Conservation (phyloP, 2,113 vertebrate species). For the Phodopus roborovskii region DNA sequence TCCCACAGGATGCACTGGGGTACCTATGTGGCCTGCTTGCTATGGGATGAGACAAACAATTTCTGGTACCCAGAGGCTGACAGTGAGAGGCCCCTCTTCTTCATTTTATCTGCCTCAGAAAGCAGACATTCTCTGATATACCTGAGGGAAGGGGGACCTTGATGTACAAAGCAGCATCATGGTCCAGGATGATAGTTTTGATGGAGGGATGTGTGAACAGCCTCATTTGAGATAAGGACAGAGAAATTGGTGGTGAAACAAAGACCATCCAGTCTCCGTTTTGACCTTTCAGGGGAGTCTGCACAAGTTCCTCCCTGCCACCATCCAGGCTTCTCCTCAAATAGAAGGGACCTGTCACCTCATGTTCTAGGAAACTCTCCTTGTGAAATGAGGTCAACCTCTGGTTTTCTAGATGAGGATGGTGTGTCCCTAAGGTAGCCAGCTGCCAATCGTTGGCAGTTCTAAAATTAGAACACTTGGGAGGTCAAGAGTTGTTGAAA, state of each 20-base stretch:
- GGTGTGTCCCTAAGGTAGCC: background rate
- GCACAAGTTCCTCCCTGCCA: background rate
- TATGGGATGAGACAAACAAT: background rate
- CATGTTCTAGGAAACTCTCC: background rate
- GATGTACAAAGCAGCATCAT: background rate
- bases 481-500: background rate
- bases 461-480: background rate
- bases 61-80: background rate
- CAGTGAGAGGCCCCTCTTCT: background rate
- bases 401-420: background rate
- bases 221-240: background rate
- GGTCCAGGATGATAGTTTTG: background rate
- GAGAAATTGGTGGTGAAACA: background rate
- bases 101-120: background rate
- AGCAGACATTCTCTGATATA: background rate
- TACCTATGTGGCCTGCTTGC: background rate
- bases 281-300: background rate
- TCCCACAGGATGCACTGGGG: background rate
- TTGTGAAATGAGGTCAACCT: slow-evolving; percentile 25
- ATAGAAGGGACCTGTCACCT: background rate
- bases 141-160: background rate
- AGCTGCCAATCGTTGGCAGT: background rate
- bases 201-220: background rate
- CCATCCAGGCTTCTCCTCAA: background rate
- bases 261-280: background rate